phyloP scores from a whole-genome alignment of 2,113 vertebrate species.

The Microcebus ravelobensis region DNA sequence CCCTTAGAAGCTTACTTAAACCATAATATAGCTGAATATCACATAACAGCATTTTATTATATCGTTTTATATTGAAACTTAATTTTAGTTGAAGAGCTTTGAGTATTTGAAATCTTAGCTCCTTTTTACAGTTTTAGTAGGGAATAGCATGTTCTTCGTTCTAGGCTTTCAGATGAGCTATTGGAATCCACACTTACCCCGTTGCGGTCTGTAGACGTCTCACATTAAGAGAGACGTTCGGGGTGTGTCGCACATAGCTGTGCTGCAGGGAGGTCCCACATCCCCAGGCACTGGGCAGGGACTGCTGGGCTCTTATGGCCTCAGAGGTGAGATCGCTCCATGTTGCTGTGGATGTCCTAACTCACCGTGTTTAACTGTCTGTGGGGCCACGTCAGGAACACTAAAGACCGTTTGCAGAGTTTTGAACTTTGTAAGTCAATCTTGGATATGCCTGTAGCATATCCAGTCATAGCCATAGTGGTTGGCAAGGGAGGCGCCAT shows the following conservation, averaged over 20 bases:
- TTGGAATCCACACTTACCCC: too few relatives aligned
- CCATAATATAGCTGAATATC: accelerated
- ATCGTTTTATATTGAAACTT: neutral
- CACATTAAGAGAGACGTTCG: neutral
- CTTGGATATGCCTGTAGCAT: neutral
- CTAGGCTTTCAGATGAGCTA: neutral
- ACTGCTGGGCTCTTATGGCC: neutral
- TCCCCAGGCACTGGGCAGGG: neutral
- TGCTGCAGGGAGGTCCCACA: neutral
- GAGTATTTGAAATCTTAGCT: neutral
- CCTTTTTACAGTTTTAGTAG: neutral
- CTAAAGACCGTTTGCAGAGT: neutral
- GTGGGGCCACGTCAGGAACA: neutral
- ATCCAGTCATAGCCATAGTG: neutral
- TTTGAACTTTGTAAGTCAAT: neutral
- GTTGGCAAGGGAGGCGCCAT: neutral
- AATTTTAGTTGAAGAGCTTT: neutral
- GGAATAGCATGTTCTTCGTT: neutral
- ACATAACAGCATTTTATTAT: neutral
- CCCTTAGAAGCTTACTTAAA: neutral
- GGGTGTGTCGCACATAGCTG: neutral
- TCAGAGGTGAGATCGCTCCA: neutral
- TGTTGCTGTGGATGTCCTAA: neutral
- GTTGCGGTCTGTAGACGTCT: neutral
- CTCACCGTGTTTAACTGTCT: neutral